These are phyloP conservation scores for Zaprionus vittiger DNA, from an alignment of 1,140 invertebrate species.

Conservation along the genomic window DNA sequence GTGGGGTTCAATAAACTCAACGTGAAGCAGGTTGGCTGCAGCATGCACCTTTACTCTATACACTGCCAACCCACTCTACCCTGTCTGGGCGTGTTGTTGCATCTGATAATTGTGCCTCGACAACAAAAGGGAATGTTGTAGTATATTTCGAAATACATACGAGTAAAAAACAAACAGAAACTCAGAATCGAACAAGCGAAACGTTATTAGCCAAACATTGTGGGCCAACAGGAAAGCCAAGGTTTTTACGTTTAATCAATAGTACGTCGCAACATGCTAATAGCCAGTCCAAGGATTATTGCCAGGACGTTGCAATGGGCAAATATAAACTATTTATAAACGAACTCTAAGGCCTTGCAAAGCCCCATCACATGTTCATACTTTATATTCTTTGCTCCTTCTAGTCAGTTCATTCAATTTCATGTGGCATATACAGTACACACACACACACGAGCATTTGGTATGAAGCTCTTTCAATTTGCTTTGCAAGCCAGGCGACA, in stretches of 20 bases:
- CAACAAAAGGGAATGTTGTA: slow-evolving; percentile 43
- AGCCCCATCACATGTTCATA: slow-evolving; percentile 28
- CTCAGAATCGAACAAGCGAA: slow-evolving; percentile 26
- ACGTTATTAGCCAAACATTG: slow-evolving; percentile 30
- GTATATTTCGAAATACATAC: slow-evolving; percentile 45
- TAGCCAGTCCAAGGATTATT: not conserved
- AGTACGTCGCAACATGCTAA: not conserved
- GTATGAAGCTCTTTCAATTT: slow-evolving; percentile 52
- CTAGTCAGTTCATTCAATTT: slow-evolving; percentile 34
- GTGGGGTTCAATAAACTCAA: slow-evolving; percentile 69
- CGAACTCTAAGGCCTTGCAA: slow-evolving; percentile 2
- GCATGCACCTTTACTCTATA: slow-evolving; percentile 8
- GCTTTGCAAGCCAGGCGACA: slow-evolving; percentile 22
- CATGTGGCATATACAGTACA: slow-evolving; percentile 39
- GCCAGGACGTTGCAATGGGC: not conserved
- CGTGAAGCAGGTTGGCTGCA: not conserved
- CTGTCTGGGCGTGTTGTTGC: slow-evolving; percentile 53
- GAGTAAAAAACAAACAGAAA: slow-evolving; percentile 32
- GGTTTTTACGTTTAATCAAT: not conserved
- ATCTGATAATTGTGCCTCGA: slow-evolving; percentile 75
- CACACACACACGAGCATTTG: slow-evolving; percentile 2
- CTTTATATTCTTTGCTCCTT: slow-evolving; percentile 5
- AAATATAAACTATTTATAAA: not conserved
- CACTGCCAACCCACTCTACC: not conserved
- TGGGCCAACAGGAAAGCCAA: not conserved